Base-by-base conservation (phyloP, 2,113 vertebrate species). In the Mesoclemmys tuberculata region DNA sequence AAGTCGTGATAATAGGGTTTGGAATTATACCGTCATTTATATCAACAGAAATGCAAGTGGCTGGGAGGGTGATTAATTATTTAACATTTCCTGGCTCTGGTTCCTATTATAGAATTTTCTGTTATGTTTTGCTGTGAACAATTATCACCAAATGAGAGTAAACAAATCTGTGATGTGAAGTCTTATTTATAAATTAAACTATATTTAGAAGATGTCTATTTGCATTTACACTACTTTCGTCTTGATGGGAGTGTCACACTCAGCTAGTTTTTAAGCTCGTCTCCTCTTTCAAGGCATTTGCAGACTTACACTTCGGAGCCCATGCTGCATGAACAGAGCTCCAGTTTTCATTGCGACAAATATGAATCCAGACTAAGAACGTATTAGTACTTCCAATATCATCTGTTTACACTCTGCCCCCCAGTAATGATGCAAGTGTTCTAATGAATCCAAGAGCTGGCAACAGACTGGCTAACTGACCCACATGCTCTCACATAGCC, bases 1-100 rank as follows among this genome's bases (percentile, higher is more conserved):
- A 98, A 98, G 98, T 98, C 98, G 98, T 98, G 98, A 98, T 98
- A 98, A 98, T 98, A 98, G 98, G 98, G 97, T 98, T 98, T 98
- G 98, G 98, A 98, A 98, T 98, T 98, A 98, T 98, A 98, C 91
- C 97, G 98, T 98, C 98, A 98, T 98, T 98, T 98, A 98, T 98
- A 98, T 98, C 98, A 98, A 98, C 98, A 98, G 98, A 98, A 98
- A 98, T 98, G 98, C 98, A 97, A 97, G 97, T 97, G 97, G 97
- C 98, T 98, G 98, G 98, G 97, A 98, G 95, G 95, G 97, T 97
- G 97, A 98, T 99, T 98, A 99, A 99, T 99, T 98, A 99, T 99
- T 99, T 98, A 99, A 98, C 97, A 94, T 98, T 98, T 98, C 98
- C 98, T 98, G 98, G 98, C 98, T 98, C 97, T 98, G 98, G 97